Evolutionary conservation across 2,797 vertebrate genomes (phyloP).

Genomic region (Ctenopoma kingsleyae): DNA sequence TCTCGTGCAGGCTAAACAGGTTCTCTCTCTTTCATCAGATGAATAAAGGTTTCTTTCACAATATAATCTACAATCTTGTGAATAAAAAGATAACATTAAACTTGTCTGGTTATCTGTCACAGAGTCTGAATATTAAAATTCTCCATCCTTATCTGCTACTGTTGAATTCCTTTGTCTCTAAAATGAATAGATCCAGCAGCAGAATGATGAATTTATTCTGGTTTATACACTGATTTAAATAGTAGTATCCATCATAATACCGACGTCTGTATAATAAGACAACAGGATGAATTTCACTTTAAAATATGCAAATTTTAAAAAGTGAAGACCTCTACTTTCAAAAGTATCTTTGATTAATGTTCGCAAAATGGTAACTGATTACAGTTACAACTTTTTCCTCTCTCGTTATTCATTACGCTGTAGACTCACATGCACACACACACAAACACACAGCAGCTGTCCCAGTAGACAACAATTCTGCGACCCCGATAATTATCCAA

Average conservation of each 20-base stretch:
- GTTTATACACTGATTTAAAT: conserved; percentile 22
- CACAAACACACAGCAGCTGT: conserved; percentile 25
- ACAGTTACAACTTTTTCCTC: conserved; percentile 11
- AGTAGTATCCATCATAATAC: conserved; percentile 15
- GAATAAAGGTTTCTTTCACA: conserved; percentile 23
- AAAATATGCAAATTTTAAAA: conserved; percentile 34
- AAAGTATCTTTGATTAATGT: conserved; percentile 31
- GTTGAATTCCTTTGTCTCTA: conserved; percentile 8
- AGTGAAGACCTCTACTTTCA: neutral
- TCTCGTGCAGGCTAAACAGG: conserved; percentile 20
- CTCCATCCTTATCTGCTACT: conserved; percentile 11
- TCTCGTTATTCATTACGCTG: neutral
- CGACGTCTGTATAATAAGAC: neutral
- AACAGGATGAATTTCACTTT: conserved; percentile 9
- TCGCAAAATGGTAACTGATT: conserved; percentile 7
- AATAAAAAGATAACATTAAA: conserved; percentile 45
- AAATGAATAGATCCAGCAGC: conserved; percentile 13
- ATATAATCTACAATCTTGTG: conserved; percentile 31
- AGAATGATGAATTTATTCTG: conserved; percentile 2
- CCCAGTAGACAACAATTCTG: conserved; percentile 30
- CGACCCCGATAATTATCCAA: conserved; percentile 56
- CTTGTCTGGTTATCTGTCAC: conserved; percentile 20
- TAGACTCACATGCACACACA: conserved; percentile 18
- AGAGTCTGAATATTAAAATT: conserved; percentile 27
- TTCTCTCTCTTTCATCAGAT: conserved; percentile 38